These are phyloP conservation scores for Sepiola atlantica DNA, from an alignment of 2,888 invertebrate genomes.

Conservation along the genomic window DNA sequence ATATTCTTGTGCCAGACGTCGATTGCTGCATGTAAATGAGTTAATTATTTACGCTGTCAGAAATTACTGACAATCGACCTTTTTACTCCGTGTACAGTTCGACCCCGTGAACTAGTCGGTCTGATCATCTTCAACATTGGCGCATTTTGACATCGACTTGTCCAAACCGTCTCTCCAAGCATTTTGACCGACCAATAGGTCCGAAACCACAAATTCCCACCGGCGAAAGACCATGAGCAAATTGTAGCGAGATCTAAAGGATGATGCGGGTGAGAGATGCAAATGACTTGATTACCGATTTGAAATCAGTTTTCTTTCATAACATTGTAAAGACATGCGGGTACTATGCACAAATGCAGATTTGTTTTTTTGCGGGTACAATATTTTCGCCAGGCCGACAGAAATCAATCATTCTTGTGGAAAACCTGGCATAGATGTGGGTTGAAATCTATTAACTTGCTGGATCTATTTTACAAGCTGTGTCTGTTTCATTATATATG, in stretches of 20 bases:
- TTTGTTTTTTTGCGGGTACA: too few relatives aligned
- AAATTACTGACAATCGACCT: background rate
- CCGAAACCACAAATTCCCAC: background rate
- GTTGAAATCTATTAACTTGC: too few relatives aligned
- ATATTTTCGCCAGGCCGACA: too few relatives aligned
- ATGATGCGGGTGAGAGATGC: background rate
- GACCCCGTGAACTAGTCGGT: background rate
- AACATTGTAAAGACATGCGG: background rate
- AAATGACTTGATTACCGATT: too few relatives aligned
- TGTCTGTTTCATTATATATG: too few relatives aligned
- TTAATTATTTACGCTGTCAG: background rate
- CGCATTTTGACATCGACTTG: background rate
- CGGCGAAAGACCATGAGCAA: background rate
- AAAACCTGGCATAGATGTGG: too few relatives aligned
- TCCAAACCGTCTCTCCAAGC: background rate
- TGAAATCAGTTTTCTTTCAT: too few relatives aligned
- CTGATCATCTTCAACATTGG: background rate
- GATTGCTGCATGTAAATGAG: background rate
- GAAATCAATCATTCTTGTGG: too few relatives aligned
- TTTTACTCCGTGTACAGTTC: background rate
- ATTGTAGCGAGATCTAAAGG: background rate
- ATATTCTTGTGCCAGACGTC: background rate
- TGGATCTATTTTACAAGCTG: too few relatives aligned
- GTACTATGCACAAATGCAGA: background rate
- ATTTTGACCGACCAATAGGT: background rate